Percentiles rank a stretch among this genome's conserved stretches.
These are phyloP conservation scores for Crocallis elinguaria DNA, from an alignment of 2,888 invertebrate species.

Conservation along the genomic window DNA sequence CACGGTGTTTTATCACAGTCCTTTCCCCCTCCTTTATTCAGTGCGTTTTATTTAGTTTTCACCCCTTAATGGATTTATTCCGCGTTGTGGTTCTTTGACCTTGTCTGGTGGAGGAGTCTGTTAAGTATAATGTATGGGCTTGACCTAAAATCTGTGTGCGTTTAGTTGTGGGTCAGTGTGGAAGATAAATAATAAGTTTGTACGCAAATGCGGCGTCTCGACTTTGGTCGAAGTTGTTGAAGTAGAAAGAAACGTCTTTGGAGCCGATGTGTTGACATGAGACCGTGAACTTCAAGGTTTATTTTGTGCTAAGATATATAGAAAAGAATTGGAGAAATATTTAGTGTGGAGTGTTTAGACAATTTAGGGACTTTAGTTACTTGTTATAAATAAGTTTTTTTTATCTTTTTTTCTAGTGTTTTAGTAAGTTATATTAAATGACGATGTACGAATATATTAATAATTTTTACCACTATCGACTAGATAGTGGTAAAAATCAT, in stretches of 20 bases:
- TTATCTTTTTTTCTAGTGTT: too few relatives aligned
- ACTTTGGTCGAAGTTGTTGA: neutral
- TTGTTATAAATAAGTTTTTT: too few relatives aligned
- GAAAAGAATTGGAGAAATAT: too few relatives aligned
- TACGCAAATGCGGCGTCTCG: neutral
- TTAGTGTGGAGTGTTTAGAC: too few relatives aligned
- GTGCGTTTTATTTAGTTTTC: conserved; percentile 81
- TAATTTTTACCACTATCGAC: too few relatives aligned
- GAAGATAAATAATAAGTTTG: conserved; percentile 18
- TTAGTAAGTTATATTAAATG: too few relatives aligned
- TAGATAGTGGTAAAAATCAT: too few relatives aligned
- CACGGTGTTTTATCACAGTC: conserved; percentile 58
- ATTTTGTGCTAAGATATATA: too few relatives aligned
- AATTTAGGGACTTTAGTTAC: too few relatives aligned
- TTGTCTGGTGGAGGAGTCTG: conserved; percentile 51
- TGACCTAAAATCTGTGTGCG: conserved; percentile 22
- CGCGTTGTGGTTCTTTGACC: conserved; percentile 67
- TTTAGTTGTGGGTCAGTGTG: conserved; percentile 23
- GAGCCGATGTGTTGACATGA: neutral
- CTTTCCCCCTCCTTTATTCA: conserved; percentile 62
- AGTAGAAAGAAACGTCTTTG: neutral
- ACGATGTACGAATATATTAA: too few relatives aligned
- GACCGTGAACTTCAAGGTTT: conserved; percentile 11
- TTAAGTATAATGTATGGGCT: conserved; percentile 31
- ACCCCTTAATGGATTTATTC: conserved; percentile 78